Percentiles rank a stretch among this genome's conserved stretches.
Evolutionary conservation across 1,140 invertebrate genomes (phyloP).

Genomic region (Plectus sambesii): DNA sequence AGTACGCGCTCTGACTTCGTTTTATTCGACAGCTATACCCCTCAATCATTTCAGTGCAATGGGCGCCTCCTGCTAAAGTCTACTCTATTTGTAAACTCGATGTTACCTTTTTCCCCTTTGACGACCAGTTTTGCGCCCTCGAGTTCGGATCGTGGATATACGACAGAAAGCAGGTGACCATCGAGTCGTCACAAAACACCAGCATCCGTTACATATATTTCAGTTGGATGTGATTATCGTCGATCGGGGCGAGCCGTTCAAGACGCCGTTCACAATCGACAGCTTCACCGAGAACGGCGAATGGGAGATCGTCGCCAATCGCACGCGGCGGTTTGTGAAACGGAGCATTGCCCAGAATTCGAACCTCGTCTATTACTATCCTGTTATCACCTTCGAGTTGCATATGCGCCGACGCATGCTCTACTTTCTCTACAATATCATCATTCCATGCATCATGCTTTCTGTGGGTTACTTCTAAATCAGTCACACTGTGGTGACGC

Average conservation of each 20-base stretch:
- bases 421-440: slow-evolving; percentile 79
- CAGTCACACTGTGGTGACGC: no score
- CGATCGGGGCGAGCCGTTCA: slow-evolving; percentile 21
- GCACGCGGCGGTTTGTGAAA: slow-evolving; percentile 13
- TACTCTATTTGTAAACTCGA: slow-evolving; percentile 46
- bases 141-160: slow-evolving; percentile 86
- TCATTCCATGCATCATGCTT: slow-evolving; percentile 59
- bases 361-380: slow-evolving; percentile 8
- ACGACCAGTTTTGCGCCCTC: slow-evolving; percentile 48
- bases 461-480: slow-evolving; percentile 10
- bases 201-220: no score
- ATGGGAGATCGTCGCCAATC: slow-evolving; percentile 25
- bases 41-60: slow-evolving; percentile 21
- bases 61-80: slow-evolving; percentile 26
- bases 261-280: slow-evolving; percentile 21
- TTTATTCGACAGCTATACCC: no score
- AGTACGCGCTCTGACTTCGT: slow-evolving; percentile 9
- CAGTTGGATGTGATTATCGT: slow-evolving; percentile 20
- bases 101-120: slow-evolving; percentile 50
- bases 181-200: no score
- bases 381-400: slow-evolving; percentile 24
- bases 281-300: slow-evolving; percentile 27
- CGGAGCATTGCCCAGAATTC: no score
- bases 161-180: slow-evolving; percentile 71
- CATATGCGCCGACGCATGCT: slow-evolving; percentile 58